A percentile compares a stretch with the other conserved stretches of the same genome.
These are phyloP conservation scores for Myotis lucifugus DNA, from an alignment of 2,113 vertebrate genomes.

Conservation along the genomic window DNA sequence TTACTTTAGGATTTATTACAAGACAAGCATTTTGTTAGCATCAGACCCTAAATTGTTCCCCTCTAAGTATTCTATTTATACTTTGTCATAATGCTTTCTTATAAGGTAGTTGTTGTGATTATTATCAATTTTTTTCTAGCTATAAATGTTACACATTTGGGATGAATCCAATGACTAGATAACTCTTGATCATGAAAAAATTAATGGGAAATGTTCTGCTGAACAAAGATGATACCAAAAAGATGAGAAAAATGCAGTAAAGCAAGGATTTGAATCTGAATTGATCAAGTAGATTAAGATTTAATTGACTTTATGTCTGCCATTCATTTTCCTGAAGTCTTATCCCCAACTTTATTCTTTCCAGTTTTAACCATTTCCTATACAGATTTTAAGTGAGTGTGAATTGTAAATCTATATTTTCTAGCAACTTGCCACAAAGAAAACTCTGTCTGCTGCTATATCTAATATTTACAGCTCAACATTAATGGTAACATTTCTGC, in stretches of 20 bases:
- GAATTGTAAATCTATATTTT: not conserved
- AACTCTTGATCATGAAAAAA: not conserved
- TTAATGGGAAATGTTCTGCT: not conserved
- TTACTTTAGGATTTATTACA: not conserved
- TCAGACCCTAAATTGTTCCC: not conserved
- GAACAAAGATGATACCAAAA: not conserved
- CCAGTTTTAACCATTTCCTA: not conserved
- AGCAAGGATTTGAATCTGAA: not conserved
- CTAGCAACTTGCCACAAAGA: not conserved
- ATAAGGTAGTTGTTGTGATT: not conserved
- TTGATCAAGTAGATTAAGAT: not conserved
- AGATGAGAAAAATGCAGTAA: not conserved
- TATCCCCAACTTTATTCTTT: not conserved
- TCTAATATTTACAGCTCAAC: not conserved
- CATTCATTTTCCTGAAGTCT: not conserved
- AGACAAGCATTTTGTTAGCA: not conserved
- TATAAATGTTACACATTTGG: not conserved
- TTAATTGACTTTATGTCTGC: not conserved
- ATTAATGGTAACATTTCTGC: not conserved
- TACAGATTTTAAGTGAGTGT: not conserved
- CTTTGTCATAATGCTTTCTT: not conserved
- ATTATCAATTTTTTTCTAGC: not conserved
- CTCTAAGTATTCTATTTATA: not conserved
- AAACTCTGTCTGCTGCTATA: not conserved
- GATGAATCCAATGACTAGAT: not conserved